Conservation (phyloP, 2,797 vertebrate species). For the Pseudomugil tenellus region DNA sequence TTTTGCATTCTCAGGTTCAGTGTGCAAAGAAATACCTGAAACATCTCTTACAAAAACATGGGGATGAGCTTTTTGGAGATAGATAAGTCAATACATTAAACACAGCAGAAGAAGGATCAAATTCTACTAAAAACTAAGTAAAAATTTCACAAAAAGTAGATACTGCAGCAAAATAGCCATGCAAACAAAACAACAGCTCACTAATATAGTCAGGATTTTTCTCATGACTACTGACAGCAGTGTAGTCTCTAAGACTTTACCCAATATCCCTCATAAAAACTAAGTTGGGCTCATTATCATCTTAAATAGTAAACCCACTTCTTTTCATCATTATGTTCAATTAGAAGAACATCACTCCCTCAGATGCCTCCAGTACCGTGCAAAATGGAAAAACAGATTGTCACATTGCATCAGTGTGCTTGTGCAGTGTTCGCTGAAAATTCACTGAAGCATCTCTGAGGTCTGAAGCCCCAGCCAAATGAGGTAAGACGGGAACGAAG, state of each 20-base stretch:
- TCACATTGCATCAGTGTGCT: conserved; percentile 69
- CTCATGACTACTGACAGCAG: background rate
- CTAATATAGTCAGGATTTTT: background rate
- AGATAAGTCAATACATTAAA: background rate
- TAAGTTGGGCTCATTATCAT: conserved; percentile 8
- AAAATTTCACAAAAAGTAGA: background rate
- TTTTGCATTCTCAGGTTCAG: conserved; percentile 9
- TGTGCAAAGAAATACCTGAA: conserved; percentile 16
- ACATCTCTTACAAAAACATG: conserved; percentile 7
- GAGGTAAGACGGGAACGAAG: conserved; percentile 49
- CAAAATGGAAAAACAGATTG: conserved; percentile 75
- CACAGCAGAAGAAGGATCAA: background rate
- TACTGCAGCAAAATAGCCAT: background rate
- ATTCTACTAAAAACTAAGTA: background rate
- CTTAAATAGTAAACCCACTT: conserved; percentile 21
- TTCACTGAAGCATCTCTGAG: conserved; percentile 66
- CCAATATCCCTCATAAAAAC: background rate
- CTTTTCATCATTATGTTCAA: conserved; percentile 76
- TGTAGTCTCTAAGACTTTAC: background rate
- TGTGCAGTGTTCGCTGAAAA: conserved; percentile 61
- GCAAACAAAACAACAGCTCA: background rate
- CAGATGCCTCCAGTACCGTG: conserved; percentile 41
- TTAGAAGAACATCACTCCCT: conserved; percentile 71
- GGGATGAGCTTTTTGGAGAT: background rate
- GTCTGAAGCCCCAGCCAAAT: conserved; percentile 44